Evolutionary conservation across 2,113 vertebrate genomes (phyloP).

Genomic region (Eretmochelys imbricata): DNA sequence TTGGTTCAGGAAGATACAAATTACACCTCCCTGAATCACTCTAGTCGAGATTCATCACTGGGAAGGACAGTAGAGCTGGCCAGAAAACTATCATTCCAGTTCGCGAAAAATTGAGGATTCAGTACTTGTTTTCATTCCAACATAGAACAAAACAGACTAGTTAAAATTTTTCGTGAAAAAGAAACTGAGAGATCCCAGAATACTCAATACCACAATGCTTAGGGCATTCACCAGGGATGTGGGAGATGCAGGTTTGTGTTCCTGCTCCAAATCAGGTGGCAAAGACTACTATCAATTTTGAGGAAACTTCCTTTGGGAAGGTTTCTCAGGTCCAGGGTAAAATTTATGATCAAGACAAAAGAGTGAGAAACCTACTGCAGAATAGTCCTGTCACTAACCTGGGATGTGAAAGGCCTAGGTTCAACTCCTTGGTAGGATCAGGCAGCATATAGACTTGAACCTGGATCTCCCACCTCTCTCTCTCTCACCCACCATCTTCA

Average conservation of each 20-base stretch:
- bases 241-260: background rate
- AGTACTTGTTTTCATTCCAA: background rate
- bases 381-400: background rate
- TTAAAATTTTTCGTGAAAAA: background rate
- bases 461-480: background rate
- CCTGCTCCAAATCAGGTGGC: background rate
- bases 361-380: background rate
- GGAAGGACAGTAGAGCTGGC: background rate
- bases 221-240: background rate
- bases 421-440: background rate
- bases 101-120: background rate
- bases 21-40: background rate
- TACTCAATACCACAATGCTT: background rate
- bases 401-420: background rate
- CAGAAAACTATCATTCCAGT: background rate
- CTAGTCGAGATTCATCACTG: background rate
- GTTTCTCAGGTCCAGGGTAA: background rate
- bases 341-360: background rate
- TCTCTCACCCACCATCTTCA: background rate
- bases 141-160: background rate
- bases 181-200: background rate
- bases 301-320: background rate
- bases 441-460: background rate
- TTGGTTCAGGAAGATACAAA: constrained; percentile 28
- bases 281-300: background rate